phyloP scores from a whole-genome alignment of 35 echinoderm and acorn worm genomes.

The Holothuria glaberrima region DNA sequence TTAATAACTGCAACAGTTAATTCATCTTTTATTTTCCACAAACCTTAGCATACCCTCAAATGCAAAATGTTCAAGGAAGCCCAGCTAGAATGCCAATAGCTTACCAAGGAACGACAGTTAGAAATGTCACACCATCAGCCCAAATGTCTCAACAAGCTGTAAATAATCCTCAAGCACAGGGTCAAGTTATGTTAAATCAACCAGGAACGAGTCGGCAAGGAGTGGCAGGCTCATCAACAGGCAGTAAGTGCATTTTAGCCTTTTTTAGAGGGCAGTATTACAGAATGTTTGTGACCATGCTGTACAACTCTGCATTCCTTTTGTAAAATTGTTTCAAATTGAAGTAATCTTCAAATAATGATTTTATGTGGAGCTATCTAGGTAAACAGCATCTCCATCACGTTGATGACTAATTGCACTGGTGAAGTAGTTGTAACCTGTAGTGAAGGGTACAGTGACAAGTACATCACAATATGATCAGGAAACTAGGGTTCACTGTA shows the following conservation, averaged over 20 bases:
- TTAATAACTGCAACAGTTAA: too few species aligned
- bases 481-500: too few species aligned
- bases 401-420: too few species aligned
- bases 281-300: not conserved
- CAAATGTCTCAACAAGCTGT: not conserved
- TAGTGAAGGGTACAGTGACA: too few species aligned
- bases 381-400: too few species aligned
- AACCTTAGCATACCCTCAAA: constrained; percentile 4
- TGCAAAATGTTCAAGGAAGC: constrained; percentile 27
- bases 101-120: constrained; percentile 35
- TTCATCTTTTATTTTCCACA: too few species aligned
- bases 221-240: constrained; percentile 16
- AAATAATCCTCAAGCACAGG: not conserved
- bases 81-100: constrained; percentile 5
- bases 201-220: constrained; percentile 30
- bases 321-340: too few species aligned
- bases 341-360: too few species aligned
- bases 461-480: too few species aligned
- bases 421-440: too few species aligned
- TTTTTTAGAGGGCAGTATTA: constrained; percentile 16
- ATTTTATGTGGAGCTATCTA: too few species aligned
- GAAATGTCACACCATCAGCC: not conserved
- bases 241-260: constrained; percentile 25
- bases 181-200: constrained; percentile 30
- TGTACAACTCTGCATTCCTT: too few species aligned